Base-by-base conservation (phyloP, 2,888 invertebrate genomes). In the Phymatocera aterrima region DNA sequence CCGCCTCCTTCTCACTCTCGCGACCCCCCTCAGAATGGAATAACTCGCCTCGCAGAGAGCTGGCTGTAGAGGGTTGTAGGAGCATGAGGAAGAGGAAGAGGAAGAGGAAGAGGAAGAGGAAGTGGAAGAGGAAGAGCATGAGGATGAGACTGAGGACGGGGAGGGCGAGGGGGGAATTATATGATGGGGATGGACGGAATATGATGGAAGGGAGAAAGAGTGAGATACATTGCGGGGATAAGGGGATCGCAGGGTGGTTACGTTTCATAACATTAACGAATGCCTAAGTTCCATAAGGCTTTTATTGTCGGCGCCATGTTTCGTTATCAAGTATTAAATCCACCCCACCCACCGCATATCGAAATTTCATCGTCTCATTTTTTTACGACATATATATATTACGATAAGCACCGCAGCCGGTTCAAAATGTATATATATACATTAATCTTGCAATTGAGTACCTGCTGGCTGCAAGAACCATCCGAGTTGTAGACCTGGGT, bases 201-300 rank as follows among this genome's bases (percentile, higher is more conserved):
- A 77, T 77, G 77, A 79, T 79, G 79, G 80, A 80, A 81, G 81
- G 82, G 79, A 82, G 83, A 85, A 87, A 87, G n/a, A n/a, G n/a
- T n/a, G n/a, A n/a, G n/a, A n/a, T n/a, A n/a, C n/a, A n/a, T n/a
- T n/a, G n/a, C 85, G 86, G 77, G 83, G 64, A 65, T 28, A 64
- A 12, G 60, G 40, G 72, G 37, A 72, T 24, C 72, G 54, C 70
- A 78, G 74, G 80, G 80, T 84, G 83, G 85, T 83, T 86, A 87
- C 84, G 86, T 87, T 84, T 84, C 84, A 85, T 86, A 87, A 85
- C 84, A 84, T 87, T 86, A 86, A 86, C 86, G 86, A 86, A 86
- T 85, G 84, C 84, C 84, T 83, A 85, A 85, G 83, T 84, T 84
- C 84, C 84, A 84, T 83, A 81, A 84, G 82, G 81, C 84, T 85